Conservation (phyloP, 2,797 vertebrate genomes). For the Sylvia borin region DNA sequence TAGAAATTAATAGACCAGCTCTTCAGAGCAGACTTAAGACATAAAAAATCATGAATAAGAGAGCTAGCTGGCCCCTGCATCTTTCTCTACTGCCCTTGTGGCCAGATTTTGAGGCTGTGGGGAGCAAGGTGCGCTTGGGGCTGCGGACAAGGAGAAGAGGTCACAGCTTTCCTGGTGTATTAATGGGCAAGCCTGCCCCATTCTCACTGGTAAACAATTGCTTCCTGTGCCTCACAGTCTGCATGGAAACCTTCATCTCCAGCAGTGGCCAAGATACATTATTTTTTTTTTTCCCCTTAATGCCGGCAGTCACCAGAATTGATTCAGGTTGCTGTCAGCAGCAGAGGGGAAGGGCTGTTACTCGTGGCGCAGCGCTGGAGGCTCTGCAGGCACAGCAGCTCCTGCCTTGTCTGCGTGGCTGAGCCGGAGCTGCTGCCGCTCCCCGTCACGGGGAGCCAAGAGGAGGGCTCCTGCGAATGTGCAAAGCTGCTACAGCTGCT, state of each 20-base stretch:
- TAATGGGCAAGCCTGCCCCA: rapidly evolving
- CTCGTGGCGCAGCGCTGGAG: background rate
- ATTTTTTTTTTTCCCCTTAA: background rate
- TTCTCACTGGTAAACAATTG: background rate
- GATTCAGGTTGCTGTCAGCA: background rate
- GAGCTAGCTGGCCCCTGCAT: background rate
- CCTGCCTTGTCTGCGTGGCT: background rate
- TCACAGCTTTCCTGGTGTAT: background rate
- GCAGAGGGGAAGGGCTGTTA: background rate
- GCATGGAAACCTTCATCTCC: background rate
- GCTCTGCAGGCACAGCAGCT: constrained; percentile 13
- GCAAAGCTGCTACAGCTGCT: constrained; percentile 18
- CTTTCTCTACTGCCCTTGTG: background rate
- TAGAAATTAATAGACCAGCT: background rate
- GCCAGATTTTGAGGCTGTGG: background rate
- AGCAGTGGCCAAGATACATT: background rate
- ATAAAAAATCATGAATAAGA: background rate
- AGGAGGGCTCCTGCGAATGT: background rate
- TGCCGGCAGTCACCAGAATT: background rate
- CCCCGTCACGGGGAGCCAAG: background rate
- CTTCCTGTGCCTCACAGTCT: background rate
- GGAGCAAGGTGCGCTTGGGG: background rate
- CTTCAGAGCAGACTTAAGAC: background rate
- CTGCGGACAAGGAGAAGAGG: background rate
- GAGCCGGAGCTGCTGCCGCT: background rate